Percentiles rank a stretch among this genome's conserved stretches.
Conservation (phyloP, 2,113 vertebrate genomes). For the Caloenas nicobarica region DNA sequence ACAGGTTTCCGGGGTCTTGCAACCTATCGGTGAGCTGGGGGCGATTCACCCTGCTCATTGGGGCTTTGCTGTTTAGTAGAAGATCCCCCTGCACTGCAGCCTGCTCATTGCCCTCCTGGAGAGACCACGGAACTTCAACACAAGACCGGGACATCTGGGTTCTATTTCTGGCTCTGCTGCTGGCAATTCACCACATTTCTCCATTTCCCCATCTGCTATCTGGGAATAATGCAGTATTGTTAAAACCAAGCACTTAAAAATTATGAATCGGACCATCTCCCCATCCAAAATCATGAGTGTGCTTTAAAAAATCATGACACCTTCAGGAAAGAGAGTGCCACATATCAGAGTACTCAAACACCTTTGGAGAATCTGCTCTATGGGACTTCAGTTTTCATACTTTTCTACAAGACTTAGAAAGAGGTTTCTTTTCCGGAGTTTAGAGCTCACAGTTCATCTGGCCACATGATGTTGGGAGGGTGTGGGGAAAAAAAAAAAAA, state of each 20-base stretch:
- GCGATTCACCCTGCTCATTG: background rate
- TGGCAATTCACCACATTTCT: slow-evolving; percentile 61
- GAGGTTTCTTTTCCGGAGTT: background rate
- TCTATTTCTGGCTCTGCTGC: slow-evolving; percentile 69
- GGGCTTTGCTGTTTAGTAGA: background rate
- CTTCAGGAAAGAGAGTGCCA: background rate
- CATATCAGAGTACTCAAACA: background rate
- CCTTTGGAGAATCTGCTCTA: background rate
- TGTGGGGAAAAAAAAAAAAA: background rate
- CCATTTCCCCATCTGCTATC: slow-evolving; percentile 59
- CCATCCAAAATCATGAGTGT: background rate
- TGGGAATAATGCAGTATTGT: slow-evolving; percentile 61
- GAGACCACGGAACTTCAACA: background rate
- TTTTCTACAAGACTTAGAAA: background rate
- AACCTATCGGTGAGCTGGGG: rapidly evolving
- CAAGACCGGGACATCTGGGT: slow-evolving; percentile 66
- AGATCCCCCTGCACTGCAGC: slow-evolving; percentile 1
- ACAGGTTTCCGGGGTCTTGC: rapidly evolving
- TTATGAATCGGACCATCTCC: slow-evolving; percentile 26
- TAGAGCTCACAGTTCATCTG: background rate
- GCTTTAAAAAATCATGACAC: background rate
- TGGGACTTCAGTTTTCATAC: background rate
- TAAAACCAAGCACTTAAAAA: slow-evolving; percentile 55
- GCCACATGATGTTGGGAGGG: background rate
- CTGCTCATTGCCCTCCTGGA: slow-evolving; percentile 49